Evolutionary conservation across 2,888 invertebrate species (phyloP), one percentile per base, ranked within the genome.

Genomic region (Pyrgus malvae): DNA sequence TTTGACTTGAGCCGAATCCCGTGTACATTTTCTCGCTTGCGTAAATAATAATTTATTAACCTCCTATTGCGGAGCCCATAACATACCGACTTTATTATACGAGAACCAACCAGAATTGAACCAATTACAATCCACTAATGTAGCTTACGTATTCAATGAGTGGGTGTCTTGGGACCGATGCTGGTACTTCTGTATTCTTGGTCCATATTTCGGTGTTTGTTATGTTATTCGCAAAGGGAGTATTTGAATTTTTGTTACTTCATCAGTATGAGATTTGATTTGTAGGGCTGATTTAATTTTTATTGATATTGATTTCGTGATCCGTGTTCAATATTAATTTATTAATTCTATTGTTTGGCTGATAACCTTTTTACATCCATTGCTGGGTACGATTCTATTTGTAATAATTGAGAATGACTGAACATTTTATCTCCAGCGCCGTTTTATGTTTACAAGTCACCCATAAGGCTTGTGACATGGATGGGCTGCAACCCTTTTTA

Each of bases 81-180:
- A 41, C 23, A 14, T 12, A 16, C 14, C 14, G 11, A 46, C 35
- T 37, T 48, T 48, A 48, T 38, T 48, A 48, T n/a, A 33, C 4
- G 14, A 14, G 29, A 29, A 29, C 29, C 11, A 23, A 25, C 27
- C 23, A 29, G 27, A 38, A 48, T 29, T 12, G 21, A 27, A 27
- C 16, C 37, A 48, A 40, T 48, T 40, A 48, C 48, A 29, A 19
- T 29, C 25, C 40, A 29, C 38, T 48, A 40, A 38, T 12, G 11
- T 19, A 8, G 23, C 38, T 40, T 23, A 48, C 21, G 19, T 40
- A 48, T 40, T 48, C 38, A 29, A 29, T 29, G 12, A 19, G 16
- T 48, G 25, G 14, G 38, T 38, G 29, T 29, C 40, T 12, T 19
- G 38, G 14, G 48, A 48, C 17, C 2, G 27, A 37, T 19, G 19